Conservation (phyloP, 2,888 invertebrate species). For the Fragum whitleyi region DNA sequence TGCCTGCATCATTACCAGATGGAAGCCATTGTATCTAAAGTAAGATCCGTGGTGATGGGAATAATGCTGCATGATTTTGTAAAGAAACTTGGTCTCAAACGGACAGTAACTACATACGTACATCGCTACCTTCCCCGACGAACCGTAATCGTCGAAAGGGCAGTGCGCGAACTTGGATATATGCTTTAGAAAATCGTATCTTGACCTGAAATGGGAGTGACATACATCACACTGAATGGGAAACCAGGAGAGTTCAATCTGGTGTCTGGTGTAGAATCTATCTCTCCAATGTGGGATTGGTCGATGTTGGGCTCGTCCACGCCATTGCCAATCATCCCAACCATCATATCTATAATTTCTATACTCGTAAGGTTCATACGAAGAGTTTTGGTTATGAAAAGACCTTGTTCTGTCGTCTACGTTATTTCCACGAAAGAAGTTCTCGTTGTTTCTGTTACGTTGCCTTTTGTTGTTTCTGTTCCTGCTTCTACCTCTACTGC, state of each 20-base stretch:
- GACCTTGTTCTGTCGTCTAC: neutral
- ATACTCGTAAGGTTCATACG: neutral
- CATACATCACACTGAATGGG: slow-evolving; percentile 1
- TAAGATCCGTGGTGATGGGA: neutral
- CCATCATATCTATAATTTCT: neutral
- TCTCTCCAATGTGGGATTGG: neutral
- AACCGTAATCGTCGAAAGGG: neutral
- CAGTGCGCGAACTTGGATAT: slow-evolving; percentile 6
- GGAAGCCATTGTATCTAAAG: neutral
- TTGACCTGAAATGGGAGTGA: neutral
- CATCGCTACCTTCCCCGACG: neutral
- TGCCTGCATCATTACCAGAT: neutral
- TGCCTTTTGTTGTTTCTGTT: neutral
- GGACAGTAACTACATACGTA: slow-evolving; percentile 18
- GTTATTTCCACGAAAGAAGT: neutral
- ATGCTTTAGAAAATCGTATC: neutral
- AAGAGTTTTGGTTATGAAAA: neutral
- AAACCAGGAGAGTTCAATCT: slow-evolving; percentile 1
- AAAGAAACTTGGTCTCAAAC: neutral
- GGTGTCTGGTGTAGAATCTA: neutral
- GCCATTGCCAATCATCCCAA: neutral
- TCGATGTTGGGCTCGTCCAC: neutral
- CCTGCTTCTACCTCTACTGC: neutral
- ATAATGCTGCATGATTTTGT: slow-evolving; percentile 12
- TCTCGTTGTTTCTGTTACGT: neutral